Base-by-base conservation (phyloP, 2,797 vertebrate genomes). In the Tenualosa thibaudeaui region DNA sequence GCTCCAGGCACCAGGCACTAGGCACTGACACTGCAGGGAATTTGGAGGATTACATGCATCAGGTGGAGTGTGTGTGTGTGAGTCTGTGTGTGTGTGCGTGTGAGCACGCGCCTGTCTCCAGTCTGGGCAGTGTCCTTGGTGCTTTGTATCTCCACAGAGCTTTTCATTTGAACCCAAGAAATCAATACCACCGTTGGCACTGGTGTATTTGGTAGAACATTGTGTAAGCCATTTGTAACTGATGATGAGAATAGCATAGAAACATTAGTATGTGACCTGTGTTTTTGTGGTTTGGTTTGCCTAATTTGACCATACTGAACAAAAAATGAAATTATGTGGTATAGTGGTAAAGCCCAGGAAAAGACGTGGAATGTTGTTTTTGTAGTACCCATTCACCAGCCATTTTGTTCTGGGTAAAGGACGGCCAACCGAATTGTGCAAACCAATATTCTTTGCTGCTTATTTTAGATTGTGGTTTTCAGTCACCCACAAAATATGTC, bases 11-110 rank as follows among this genome's bases (percentile, higher is more conserved):
- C 9, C 15, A 50, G 85, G 17, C 46, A 49, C 4, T 22, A 62
- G n/a, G 58, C 31, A 71, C 75, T 85, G 85, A 65, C 49, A 81
- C 50, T 83, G 43, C 78, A 86, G 89, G 85, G 15, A 46, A 46
- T 78, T 46, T 78, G 40, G 37, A 5, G 71, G 71, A 46, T 78
- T 46, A 78, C 71, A 22, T 78, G 37, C 40, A 40, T 78, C 71
- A 19, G 37, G 19, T 78, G 37, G 37, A 31, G 37, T 43, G 12
- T 46, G 71, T 78, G 17, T 56, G 54, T 56, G 54, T 22, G 54
- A 22, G 54, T 56, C 17, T 56, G 54, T 56, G 54, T 56, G 54
- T 53, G 51, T 53, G 51, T 53, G 51, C 3, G 9, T 12, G 50
- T 8, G 50, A 2, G 9, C 50, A 8, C 50, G 15, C 13, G 71